A percentile compares a stretch with the other conserved stretches of the same genome.
Evolutionary conservation across 2,113 vertebrate species (phyloP).

Genomic region (Crocuta crocuta): DNA sequence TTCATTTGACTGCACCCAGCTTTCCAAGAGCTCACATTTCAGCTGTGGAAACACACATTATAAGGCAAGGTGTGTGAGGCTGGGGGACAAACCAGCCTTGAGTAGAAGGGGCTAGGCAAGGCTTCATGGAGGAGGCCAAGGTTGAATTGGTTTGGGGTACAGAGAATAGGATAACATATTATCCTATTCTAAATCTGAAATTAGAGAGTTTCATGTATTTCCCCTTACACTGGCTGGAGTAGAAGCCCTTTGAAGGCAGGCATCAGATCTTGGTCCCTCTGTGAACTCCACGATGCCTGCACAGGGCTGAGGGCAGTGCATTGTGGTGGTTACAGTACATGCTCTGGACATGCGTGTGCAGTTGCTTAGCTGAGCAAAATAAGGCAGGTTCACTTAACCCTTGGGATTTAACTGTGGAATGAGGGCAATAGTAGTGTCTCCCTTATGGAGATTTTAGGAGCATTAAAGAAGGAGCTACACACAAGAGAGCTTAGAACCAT

Average conservation of each 20-base stretch:
- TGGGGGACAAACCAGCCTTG: not conserved
- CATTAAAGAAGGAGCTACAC: not conserved
- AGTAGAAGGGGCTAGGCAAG: not conserved
- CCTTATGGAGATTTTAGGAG: not conserved
- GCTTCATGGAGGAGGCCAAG: not conserved
- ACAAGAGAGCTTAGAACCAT: not conserved
- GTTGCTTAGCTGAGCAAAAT: not conserved
- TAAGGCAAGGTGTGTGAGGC: not conserved
- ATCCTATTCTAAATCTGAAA: not conserved
- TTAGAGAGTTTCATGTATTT: not conserved
- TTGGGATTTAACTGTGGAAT: not conserved
- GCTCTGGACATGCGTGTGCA: not conserved
- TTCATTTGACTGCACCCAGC: not conserved
- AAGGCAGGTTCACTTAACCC: not conserved
- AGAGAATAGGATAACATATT: not conserved
- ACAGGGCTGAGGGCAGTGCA: not conserved
- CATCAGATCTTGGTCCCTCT: not conserved
- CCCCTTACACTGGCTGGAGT: not conserved
- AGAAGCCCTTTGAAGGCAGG: not conserved
- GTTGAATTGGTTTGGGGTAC: not conserved
- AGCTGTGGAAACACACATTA: not conserved
- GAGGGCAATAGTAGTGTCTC: not conserved
- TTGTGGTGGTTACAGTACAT: accelerated
- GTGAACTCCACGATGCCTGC: not conserved
- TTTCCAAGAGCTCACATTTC: not conserved